Conservation (phyloP, 2,797 vertebrate species). For the Denticeps clupeoides region DNA sequence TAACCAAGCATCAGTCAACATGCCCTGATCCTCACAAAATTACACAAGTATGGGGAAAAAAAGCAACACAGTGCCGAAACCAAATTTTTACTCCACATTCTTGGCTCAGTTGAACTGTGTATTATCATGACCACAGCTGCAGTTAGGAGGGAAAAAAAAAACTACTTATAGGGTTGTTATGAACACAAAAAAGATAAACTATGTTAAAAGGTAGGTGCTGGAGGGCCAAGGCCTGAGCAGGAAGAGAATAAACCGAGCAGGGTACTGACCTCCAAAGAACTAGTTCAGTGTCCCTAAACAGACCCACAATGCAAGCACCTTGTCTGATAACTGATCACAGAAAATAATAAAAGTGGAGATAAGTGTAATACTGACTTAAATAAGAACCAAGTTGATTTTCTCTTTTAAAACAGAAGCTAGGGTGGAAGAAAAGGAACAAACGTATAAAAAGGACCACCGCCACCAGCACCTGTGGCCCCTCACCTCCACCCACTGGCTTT, state of each 20-base stretch:
- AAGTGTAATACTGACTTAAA: constrained; percentile 57
- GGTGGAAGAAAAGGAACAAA: constrained; percentile 34
- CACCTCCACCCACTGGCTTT: background rate
- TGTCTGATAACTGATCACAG: constrained; percentile 34
- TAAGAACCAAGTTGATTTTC: constrained; percentile 38
- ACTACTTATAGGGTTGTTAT: constrained; percentile 2
- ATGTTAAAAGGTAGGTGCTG: background rate
- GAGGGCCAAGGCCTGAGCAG: no score
- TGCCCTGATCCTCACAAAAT: no score
- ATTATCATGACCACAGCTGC: constrained; percentile 6
- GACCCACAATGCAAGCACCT: constrained; percentile 15
- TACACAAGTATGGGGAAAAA: constrained; percentile 3
- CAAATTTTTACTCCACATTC: constrained; percentile 34
- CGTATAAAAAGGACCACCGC: constrained; percentile 31
- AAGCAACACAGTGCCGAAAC: constrained; percentile 23
- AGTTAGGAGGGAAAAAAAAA: constrained; percentile 4
- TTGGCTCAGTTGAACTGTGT: constrained; percentile 20
- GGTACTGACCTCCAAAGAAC: no score
- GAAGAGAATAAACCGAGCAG: background rate
- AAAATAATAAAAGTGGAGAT: constrained; percentile 30
- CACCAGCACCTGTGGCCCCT: background rate
- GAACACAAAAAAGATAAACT: constrained; percentile 4
- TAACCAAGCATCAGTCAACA: background rate
- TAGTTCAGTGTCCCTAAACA: background rate
- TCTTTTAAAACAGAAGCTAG: constrained; percentile 54